These are phyloP conservation scores for Spodoptera litura DNA, from an alignment of 1,140 invertebrate species.

Conservation along the genomic window DNA sequence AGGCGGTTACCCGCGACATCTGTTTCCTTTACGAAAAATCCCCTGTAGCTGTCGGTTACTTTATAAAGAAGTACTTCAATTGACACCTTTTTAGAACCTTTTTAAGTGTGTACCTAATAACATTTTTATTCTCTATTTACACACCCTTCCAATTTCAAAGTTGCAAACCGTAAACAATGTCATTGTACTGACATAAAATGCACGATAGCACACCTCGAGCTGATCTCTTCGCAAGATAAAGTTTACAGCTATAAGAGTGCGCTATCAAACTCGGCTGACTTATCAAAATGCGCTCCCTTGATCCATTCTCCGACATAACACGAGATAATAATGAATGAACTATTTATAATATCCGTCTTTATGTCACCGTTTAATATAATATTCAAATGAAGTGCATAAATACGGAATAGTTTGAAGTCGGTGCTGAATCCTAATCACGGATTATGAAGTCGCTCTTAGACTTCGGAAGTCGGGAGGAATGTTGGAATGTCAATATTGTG, in stretches of 20 bases:
- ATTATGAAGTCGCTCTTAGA: conserved; percentile 13
- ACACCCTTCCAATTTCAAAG: too few relatives aligned
- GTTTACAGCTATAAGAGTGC: too few relatives aligned
- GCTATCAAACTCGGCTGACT: too few relatives aligned
- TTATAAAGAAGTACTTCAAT: neutral
- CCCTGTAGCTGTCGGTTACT: neutral
- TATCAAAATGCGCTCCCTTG: neutral
- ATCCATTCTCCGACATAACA: neutral
- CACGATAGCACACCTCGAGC: too few relatives aligned
- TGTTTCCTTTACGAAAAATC: conserved; percentile 5
- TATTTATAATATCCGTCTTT: conserved; percentile 23
- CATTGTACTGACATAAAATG: too few relatives aligned
- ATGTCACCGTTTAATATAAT: conserved; percentile 33
- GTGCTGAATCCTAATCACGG: conserved; percentile 32
- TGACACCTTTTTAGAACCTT: too few relatives aligned
- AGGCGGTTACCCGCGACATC: neutral
- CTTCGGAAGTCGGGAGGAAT: neutral
- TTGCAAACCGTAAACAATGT: too few relatives aligned
- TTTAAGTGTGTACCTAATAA: too few relatives aligned
- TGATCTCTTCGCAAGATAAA: too few relatives aligned
- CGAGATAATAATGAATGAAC: neutral
- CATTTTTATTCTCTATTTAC: too few relatives aligned
- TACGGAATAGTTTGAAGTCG: neutral
- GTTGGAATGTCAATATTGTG: conserved; percentile 31
- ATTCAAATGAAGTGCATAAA: conserved; percentile 38